Base-by-base conservation (phyloP, 2,797 vertebrate genomes). In the Tenualosa ilisha region DNA sequence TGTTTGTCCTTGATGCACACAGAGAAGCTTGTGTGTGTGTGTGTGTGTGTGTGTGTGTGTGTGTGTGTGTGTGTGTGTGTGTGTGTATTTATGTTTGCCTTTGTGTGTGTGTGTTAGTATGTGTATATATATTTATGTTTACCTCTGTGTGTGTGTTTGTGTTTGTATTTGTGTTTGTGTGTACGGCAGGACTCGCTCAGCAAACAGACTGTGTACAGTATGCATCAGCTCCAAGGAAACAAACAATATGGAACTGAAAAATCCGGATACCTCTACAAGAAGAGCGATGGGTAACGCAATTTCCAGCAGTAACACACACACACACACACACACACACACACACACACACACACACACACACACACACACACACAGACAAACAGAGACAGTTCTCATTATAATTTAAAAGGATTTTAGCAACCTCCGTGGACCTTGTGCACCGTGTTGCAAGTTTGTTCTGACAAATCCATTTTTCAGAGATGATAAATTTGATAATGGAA, bases 191-290 rank as follows among this genome's bases (percentile, higher is more conserved):
- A 96, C 85, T 92, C 93, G 31, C 83, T 95, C 72, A 94, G 92
- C 61, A 96, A 95, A 87, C 95, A 94, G 89, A 82, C 89, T 8
- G 92, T 93, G 22, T 96, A 96, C 93, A 96, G 91, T 82, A 95
- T 96, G 96, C 95, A 97, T 88, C 96, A 97, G 91, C 93, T 96
- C 86, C 95, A 96, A 81, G 96, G 95, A 88, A 97, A 96, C 92
- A 96, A 95, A 90, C 95, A 96, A 83, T 95, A 96, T 0, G 95
- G 97, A 50, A 96, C 94, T 0, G 96, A 97, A 88, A 96, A 94
- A 85, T 83, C 91, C 0, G 97, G 96, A 49, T 95, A 89, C 84
- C 95, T 97, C 82, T 96, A 95, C 91, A 97, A 97, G 94, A 97
- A 95, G 93, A 97, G 96, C 22, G 94, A 96, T 15, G 96, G 97